A percentile compares a stretch with the other conserved stretches of the same genome.
phyloP scores from a whole-genome alignment of 2,888 invertebrate species.

The Ligdia adustata region DNA sequence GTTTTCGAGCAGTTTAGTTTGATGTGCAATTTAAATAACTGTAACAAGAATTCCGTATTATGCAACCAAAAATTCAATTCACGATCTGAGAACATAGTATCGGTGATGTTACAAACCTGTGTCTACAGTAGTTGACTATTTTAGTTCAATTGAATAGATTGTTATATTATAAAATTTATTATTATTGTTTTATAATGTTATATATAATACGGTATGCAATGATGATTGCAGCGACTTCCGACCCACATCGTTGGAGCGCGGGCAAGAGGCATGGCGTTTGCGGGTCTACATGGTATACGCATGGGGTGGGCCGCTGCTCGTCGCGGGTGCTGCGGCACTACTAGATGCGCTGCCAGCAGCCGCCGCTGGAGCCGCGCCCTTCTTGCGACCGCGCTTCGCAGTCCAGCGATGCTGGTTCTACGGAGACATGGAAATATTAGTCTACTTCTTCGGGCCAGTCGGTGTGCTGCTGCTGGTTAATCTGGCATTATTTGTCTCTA shows the following conservation, averaged over 20 bases:
- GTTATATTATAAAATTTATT: too few relatives aligned
- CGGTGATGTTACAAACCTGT: too few relatives aligned
- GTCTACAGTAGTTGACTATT: too few relatives aligned
- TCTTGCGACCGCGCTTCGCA: constrained; percentile 91
- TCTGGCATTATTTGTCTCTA: constrained; percentile 90
- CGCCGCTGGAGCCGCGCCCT: constrained; percentile 74
- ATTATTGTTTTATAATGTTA: too few relatives aligned
- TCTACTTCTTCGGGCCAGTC: constrained; percentile 94
- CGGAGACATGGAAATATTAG: constrained; percentile 91
- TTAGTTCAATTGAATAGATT: too few relatives aligned
- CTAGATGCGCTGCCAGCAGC: constrained; percentile 87
- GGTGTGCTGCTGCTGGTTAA: constrained; percentile 91
- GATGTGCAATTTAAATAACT: too few relatives aligned
- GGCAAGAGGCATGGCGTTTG: constrained; percentile 91
- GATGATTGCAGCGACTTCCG: constrained; percentile 88
- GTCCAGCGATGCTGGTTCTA: constrained; percentile 93
- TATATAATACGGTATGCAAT: too few relatives aligned
- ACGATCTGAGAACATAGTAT: too few relatives aligned
- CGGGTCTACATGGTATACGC: constrained; percentile 93
- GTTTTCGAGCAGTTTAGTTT: too few relatives aligned
- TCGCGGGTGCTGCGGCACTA: constrained; percentile 89
- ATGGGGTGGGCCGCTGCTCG: constrained; percentile 92
- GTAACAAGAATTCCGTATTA: too few relatives aligned
- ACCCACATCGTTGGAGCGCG: constrained; percentile 92
- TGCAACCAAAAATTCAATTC: too few relatives aligned